phyloP scores from a whole-genome alignment of 2,113 vertebrate genomes.

The Agapornis roseicollis region DNA sequence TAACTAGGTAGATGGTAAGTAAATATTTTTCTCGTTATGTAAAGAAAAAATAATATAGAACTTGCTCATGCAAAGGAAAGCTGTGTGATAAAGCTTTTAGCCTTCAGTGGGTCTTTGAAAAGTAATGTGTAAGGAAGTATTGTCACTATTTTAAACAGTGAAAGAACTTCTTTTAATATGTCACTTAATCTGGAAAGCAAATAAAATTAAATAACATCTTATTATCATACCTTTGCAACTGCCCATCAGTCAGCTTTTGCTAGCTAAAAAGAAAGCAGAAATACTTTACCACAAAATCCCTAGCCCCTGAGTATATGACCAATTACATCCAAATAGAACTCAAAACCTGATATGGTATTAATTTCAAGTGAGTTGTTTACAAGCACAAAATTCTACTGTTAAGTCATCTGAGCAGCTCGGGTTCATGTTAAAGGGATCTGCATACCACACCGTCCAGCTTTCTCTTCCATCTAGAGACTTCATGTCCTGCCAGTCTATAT shows the following conservation, averaged over 20 bases:
- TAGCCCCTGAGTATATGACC: not conserved
- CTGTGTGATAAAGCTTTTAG: not conserved
- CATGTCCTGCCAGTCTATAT: not conserved
- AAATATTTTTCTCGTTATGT: not conserved
- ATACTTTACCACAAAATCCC: not conserved
- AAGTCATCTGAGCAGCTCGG: not conserved
- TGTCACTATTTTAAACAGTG: not conserved
- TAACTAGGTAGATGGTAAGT: not conserved
- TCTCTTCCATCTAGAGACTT: not conserved
- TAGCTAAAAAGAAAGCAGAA: not conserved
- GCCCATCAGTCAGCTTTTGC: not conserved
- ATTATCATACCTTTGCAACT: not conserved
- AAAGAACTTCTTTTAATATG: not conserved
- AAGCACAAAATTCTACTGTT: not conserved
- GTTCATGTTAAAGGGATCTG: not conserved
- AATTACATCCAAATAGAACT: not conserved
- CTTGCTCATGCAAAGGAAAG: not conserved
- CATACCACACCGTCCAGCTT: not conserved
- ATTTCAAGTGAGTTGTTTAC: not conserved
- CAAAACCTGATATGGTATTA: not conserved
- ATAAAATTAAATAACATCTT: not conserved
- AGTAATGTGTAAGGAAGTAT: not conserved
- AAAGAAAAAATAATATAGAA: not conserved
- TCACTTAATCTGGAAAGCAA: not conserved
- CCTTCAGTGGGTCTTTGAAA: not conserved